Percentiles rank a stretch among this genome's conserved stretches.
These are phyloP conservation scores for Merodon equestris DNA, from an alignment of 2,888 invertebrate genomes.

Conservation along the genomic window DNA sequence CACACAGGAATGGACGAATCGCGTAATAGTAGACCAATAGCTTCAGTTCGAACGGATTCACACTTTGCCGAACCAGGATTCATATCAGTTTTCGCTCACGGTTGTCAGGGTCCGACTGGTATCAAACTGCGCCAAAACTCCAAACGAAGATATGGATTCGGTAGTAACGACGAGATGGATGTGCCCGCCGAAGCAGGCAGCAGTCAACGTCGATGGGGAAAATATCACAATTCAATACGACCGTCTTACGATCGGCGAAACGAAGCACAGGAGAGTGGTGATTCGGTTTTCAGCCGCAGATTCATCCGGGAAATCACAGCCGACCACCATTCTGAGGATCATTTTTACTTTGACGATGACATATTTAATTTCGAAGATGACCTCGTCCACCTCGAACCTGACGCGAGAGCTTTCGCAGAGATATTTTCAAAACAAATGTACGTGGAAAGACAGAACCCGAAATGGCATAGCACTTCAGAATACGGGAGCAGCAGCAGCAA, in stretches of 20 bases:
- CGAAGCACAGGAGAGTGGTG: conserved; percentile 53
- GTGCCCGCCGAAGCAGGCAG: conserved; percentile 49
- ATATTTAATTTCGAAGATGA: conserved; percentile 74
- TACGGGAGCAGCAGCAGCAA: conserved; percentile 38
- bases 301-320: conserved; percentile 61
- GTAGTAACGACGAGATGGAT: conserved; percentile 18
- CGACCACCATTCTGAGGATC: conserved; percentile 67
- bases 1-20: conserved; percentile 72
- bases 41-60: conserved; percentile 84
- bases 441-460: conserved; percentile 40
- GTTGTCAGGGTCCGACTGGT: conserved; percentile 82
- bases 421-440: conserved; percentile 70
- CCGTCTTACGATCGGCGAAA: conserved; percentile 73
- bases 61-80: conserved; percentile 92
- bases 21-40: conserved; percentile 72
- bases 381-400: conserved; percentile 74
- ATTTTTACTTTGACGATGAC: conserved; percentile 74
- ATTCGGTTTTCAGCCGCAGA: conserved; percentile 71
- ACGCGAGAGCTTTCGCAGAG: conserved; percentile 76
- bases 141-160: conserved; percentile 75
- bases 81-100: conserved; percentile 91
- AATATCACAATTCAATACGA: conserved; percentile 69
- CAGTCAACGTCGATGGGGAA: conserved; percentile 71
- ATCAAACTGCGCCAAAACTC: conserved; percentile 76
- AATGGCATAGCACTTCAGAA: conserved; percentile 50